Base-by-base conservation (phyloP, 2,113 vertebrate species). In the Zootoca vivipara region DNA sequence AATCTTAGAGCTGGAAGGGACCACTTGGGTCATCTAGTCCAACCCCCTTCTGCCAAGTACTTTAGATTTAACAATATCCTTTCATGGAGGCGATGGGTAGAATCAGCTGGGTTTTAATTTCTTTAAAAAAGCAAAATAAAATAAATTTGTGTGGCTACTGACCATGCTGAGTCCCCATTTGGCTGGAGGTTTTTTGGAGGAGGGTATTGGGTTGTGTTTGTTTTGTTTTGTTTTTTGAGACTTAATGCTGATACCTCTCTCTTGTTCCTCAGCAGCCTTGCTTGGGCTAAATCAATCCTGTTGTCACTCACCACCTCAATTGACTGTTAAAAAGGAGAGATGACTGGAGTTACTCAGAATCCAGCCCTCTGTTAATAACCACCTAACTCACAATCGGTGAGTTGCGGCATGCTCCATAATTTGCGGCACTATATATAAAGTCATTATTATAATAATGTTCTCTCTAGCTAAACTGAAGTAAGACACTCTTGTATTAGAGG, bases 401-500 rank as follows among this genome's bases (percentile, higher is more conserved):
- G 40, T 40, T 73, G 38, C n/a, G 35, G 40, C 56, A 8, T 64
- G 72, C n/a, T 40, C 77, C 72, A 28, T 69, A 46, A 26, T 69
- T 28, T 69, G 58, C 73, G 67, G 73, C 40, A 77, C 46, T 30
- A 1, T 77, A 28, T 80, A 81, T 62, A 81, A 28, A 81, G 67
- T 52, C 58, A 38, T 56, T 69, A 40, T 77, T 78, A 56, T 46
- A 78, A 56, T 83, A 83, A 83, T 83, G 80, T 67, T 73, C 33
- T 78, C n/a, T 67, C 72, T 16, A 46, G 64, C 58, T 83, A 88
- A 86, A 79, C 13, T 40, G 28, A 87, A 81, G 67, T 24, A 73
- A 80, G 33, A 7, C 3, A 28, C 20, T 77, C 58, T 38, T 9
- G 46, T 52, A 38, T 35, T 26, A 80, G 78, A 80, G 28, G 33